phyloP scores from a whole-genome alignment of 2,797 vertebrate species.

The Micromesistius poutassou region DNA sequence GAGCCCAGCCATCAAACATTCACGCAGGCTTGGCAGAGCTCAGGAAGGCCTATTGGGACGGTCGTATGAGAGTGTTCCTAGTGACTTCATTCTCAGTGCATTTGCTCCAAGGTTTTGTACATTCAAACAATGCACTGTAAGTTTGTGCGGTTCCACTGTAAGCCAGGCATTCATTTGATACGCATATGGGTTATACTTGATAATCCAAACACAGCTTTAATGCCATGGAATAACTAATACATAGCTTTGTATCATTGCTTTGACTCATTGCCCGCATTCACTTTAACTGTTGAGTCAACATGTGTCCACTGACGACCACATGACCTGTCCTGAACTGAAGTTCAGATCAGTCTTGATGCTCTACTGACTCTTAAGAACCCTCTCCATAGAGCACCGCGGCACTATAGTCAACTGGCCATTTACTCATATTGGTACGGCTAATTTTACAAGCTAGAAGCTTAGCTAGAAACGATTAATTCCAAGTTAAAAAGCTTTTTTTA shows the following conservation, averaged over 20 bases:
- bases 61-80: too few species aligned
- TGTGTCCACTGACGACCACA: slow-evolving; percentile 10
- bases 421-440: neutral
- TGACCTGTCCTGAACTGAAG: slow-evolving; percentile 39
- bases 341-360: slow-evolving; percentile 49
- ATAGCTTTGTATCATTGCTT: neutral
- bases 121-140: neutral
- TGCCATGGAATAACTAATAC: slow-evolving; percentile 9
- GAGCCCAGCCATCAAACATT: neutral
- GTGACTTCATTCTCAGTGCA: too few species aligned
- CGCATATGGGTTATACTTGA: neutral
- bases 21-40: neutral
- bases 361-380: slow-evolving; percentile 66
- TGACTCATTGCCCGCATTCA: neutral
- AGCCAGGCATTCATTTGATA: neutral
- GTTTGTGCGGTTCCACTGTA: neutral
- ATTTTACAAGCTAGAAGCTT: neutral
- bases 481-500: neutral
- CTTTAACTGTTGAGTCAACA: slow-evolving; percentile 36
- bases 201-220: neutral
- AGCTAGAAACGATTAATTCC: neutral
- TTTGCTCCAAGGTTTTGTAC: neutral
- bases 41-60: neutral
- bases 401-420: slow-evolving; percentile 18
- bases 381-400: slow-evolving; percentile 42